Conservation (phyloP, 2,888 invertebrate species). For the Melanostoma scalare region DNA sequence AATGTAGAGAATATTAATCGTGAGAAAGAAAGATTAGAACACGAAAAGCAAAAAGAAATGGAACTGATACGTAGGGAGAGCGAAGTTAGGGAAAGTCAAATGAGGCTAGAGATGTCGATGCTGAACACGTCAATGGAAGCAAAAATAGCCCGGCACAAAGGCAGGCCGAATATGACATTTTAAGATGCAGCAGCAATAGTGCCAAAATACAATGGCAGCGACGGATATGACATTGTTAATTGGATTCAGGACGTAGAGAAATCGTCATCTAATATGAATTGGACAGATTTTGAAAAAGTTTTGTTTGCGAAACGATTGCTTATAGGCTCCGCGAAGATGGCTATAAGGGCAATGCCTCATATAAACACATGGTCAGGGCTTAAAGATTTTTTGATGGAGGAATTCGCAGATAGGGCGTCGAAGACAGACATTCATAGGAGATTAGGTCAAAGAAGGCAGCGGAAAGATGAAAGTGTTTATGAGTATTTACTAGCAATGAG, state of each 20-base stretch:
- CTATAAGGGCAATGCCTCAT: too few relatives aligned
- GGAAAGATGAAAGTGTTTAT: too few relatives aligned
- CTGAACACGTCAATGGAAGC: background rate
- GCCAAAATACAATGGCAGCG: background rate
- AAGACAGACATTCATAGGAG: too few relatives aligned
- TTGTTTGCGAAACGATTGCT: too few relatives aligned
- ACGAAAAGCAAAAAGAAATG: background rate
- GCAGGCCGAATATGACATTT: conserved; percentile 4
- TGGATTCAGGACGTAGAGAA: conserved; percentile 6
- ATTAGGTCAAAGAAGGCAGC: too few relatives aligned
- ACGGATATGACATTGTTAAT: background rate
- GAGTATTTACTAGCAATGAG: too few relatives aligned
- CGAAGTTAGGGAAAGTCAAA: conserved; percentile 1
- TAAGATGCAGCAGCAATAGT: background rate
- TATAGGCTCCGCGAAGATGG: too few relatives aligned
- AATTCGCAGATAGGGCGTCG: too few relatives aligned
- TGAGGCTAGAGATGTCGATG: background rate
- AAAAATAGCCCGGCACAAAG: background rate
- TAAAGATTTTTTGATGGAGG: too few relatives aligned
- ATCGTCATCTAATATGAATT: conserved; percentile 1
- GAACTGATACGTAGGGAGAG: background rate
- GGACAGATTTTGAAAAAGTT: too few relatives aligned
- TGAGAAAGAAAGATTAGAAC: conserved; percentile 2
- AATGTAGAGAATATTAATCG: background rate
- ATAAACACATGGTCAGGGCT: too few relatives aligned